Base-by-base conservation (phyloP, 1,140 invertebrate species). In the Dryas iulia region DNA sequence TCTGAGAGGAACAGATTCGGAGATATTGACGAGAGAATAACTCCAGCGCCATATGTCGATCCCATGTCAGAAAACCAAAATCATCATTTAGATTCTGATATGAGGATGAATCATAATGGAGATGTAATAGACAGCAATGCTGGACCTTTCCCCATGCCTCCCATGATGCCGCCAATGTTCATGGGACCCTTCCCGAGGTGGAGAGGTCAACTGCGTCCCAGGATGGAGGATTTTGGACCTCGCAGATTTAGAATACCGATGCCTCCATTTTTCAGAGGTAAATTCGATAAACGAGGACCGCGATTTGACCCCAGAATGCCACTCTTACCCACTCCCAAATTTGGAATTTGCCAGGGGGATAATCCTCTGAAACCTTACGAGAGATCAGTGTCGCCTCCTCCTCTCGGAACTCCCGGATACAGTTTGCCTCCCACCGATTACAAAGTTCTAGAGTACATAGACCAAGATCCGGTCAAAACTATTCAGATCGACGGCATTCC, bases 401-500 rank as follows among this genome's bases (percentile, higher is more conserved):
- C 87, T 1, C 74, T 91, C 18, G 92, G 91, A 23, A 74, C 82
- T 18, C 76, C 82, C 0, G 82, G 81, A 0, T 75, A 80, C 31
- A 74, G 84, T 31, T 92, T 94, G 68, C 94, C 94, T 3, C 86
- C 90, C 1, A 93, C 94, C 0, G 94, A 95, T 84, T 87, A 89
- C 11, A 87, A 88, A 72, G 77, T 95, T 0, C 62, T 96, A 1
- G 93, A 95, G 18, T 93, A 93, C 58, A 94, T 95, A 10, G 90
- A 94, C 25, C 92, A 93, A 61, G 95, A 96, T 77, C 93, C 94
- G 0, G 95, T 95, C 73, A 95, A 95, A 68, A 95, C 95, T n/a
- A 97, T 98, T 25, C 95, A 95, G 35, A 98, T 98, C 61, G 97
- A 98, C 83, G 95, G 95, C 2, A 89, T 95, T 26, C 94, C 95